These are phyloP conservation scores for Dichetophora obliterata DNA, from an alignment of 2,888 invertebrate genomes.

Conservation along the genomic window DNA sequence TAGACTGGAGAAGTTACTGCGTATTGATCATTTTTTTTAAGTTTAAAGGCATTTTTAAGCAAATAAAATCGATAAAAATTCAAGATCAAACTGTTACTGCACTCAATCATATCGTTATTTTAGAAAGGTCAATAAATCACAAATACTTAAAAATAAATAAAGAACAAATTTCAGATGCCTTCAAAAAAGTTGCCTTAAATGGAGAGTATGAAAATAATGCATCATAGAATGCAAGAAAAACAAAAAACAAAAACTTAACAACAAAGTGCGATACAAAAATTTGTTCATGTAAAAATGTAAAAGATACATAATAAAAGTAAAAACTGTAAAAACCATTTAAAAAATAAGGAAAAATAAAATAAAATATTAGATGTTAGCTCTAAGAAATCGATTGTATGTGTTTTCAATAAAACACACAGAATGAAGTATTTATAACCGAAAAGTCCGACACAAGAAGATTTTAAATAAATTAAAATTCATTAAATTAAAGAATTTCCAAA, in stretches of 20 bases:
- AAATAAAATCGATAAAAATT: background rate
- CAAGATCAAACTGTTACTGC: background rate
- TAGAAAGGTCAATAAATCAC: conserved; percentile 13
- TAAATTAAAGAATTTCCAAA: too few relatives aligned
- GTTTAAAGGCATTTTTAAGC: too few relatives aligned
- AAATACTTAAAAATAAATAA: conserved; percentile 43
- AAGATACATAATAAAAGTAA: background rate
- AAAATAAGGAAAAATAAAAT: background rate
- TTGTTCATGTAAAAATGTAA: background rate
- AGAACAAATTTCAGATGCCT: conserved; percentile 65
- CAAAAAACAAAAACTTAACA: conserved; percentile 38
- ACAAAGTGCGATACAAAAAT: conserved; percentile 5
- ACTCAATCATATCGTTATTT: conserved; percentile 27
- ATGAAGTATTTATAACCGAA: too few relatives aligned
- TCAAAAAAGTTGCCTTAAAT: conserved; percentile 68
- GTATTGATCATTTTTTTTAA: too few relatives aligned
- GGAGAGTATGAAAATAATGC: conserved; percentile 42
- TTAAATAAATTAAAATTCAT: too few relatives aligned
- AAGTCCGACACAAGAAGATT: too few relatives aligned
- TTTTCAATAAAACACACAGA: background rate
- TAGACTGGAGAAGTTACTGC: too few relatives aligned
- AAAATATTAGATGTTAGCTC: too few relatives aligned
- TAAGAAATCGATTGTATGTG: background rate
- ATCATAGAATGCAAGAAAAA: conserved; percentile 47
- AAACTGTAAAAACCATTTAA: background rate